These are phyloP conservation scores for Dexiosoma caninum DNA, from an alignment of 2,888 invertebrate genomes.

Conservation along the genomic window DNA sequence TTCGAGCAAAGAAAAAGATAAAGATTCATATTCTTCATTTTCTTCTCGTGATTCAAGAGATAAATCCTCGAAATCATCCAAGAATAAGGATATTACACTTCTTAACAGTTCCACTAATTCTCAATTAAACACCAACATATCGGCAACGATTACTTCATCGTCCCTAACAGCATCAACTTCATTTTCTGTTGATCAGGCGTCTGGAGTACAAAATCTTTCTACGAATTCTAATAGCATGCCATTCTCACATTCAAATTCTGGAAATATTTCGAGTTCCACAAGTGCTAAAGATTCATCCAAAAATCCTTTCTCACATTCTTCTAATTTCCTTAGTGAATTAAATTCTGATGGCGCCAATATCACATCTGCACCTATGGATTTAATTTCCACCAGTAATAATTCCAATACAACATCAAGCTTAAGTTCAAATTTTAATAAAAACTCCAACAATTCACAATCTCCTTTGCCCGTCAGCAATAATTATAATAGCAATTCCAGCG, in stretches of 20 bases:
- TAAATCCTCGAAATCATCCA: slow-evolving; percentile 76
- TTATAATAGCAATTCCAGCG: slow-evolving; percentile 34
- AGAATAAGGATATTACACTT: slow-evolving; percentile 70
- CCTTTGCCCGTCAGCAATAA: slow-evolving; percentile 17
- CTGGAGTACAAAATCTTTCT: slow-evolving; percentile 64
- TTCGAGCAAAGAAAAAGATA: slow-evolving; percentile 77
- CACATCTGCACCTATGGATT: slow-evolving; percentile 54
- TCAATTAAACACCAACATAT: slow-evolving; percentile 14
- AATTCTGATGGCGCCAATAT: slow-evolving; percentile 66
- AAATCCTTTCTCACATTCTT: slow-evolving; percentile 51
- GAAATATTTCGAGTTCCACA: slow-evolving; percentile 32
- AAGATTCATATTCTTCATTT: slow-evolving; percentile 72
- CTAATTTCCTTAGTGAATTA: slow-evolving; percentile 52
- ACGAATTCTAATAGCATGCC: slow-evolving; percentile 61
- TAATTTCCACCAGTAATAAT: slow-evolving; percentile 48
- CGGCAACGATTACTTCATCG: slow-evolving; percentile 47
- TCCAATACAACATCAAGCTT: slow-evolving; percentile 64
- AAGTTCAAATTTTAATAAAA: slow-evolving; percentile 52
- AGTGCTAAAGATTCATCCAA: slow-evolving; percentile 49
- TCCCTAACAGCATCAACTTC: slow-evolving; percentile 41
- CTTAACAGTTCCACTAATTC: slow-evolving; percentile 38
- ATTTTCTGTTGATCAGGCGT: slow-evolving; percentile 31
- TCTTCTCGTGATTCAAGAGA: slow-evolving; percentile 74
- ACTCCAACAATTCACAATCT: slow-evolving; percentile 51
- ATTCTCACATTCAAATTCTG: slow-evolving; percentile 62